Percentiles rank a stretch among this genome's conserved stretches.
These are phyloP conservation scores for Leucosticte australis DNA, from an alignment of 2,113 vertebrate species.

Conservation along the genomic window DNA sequence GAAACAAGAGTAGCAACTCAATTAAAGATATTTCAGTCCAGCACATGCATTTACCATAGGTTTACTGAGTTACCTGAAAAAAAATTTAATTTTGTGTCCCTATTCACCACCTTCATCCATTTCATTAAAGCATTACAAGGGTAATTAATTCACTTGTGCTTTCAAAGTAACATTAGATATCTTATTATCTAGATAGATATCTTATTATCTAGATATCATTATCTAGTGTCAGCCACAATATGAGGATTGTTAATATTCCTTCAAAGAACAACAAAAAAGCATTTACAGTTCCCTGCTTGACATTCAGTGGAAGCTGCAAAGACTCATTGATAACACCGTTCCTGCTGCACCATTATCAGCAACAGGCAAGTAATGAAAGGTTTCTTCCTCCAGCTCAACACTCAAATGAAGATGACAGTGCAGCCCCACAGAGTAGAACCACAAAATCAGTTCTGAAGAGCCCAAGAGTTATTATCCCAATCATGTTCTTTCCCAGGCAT, in stretches of 20 bases:
- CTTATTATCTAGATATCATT: no score
- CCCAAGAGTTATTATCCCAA: neutral
- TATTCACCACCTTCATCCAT: neutral
- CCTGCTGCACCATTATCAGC: neutral
- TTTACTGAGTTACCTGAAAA: neutral
- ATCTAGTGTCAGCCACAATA: neutral
- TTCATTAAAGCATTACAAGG: neutral
- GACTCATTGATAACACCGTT: rapidly evolving
- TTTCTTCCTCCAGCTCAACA: neutral
- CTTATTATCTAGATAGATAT: neutral
- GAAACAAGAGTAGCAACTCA: neutral
- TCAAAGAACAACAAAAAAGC: neutral
- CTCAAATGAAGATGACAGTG: neutral
- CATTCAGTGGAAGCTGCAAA: neutral
- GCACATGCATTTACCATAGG: neutral
- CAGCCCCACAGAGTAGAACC: neutral
- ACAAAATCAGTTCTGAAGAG: neutral
- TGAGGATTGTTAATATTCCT: neutral
- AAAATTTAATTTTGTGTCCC: neutral
- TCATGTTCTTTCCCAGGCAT: neutral
- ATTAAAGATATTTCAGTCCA: neutral
- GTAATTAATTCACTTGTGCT: neutral
- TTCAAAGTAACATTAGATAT: neutral
- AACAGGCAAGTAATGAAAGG: neutral
- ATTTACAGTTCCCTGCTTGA: neutral